Evolutionary conservation across 1,140 invertebrate species (phyloP).

Genomic region (Drusus annulatus): DNA sequence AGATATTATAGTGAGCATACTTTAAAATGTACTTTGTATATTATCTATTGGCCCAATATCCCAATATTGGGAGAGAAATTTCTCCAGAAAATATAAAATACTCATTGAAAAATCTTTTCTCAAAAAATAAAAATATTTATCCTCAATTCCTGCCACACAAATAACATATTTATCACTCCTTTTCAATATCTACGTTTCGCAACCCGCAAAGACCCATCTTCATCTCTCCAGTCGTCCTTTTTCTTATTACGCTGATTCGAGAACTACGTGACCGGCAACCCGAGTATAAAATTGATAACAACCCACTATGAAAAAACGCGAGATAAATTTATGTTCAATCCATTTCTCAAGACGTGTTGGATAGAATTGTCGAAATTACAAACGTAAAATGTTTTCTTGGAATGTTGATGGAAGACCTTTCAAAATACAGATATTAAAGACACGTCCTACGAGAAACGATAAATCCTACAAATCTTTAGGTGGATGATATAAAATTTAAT

Average conservation of each 20-base stretch:
- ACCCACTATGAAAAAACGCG: neutral
- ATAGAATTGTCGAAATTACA: constrained; percentile 20
- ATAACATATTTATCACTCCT: constrained; percentile 15
- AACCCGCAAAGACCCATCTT: constrained; percentile 8
- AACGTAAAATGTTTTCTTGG: constrained; percentile 19
- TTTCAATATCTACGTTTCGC: constrained; percentile 15
- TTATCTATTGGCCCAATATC: no score
- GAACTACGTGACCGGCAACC: neutral
- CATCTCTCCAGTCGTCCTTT: constrained; percentile 25
- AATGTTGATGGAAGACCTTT: neutral
- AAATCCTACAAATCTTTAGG: no score
- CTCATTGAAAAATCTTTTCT: no score
- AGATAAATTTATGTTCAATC: constrained; percentile 15
- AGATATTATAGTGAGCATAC: no score
- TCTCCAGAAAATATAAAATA: no score
- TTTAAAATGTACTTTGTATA: no score
- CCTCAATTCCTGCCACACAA: neutral
- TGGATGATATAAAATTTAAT: no score
- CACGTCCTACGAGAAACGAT: no score
- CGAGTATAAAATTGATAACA: constrained; percentile 19
- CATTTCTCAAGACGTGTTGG: constrained; percentile 9
- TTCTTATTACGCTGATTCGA: constrained; percentile 34
- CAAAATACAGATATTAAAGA: no score
- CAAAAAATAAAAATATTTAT: no score
- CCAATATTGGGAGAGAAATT: no score